phyloP scores from a whole-genome alignment of 2,888 invertebrate genomes.

The Phytoseiulus persimilis region DNA sequence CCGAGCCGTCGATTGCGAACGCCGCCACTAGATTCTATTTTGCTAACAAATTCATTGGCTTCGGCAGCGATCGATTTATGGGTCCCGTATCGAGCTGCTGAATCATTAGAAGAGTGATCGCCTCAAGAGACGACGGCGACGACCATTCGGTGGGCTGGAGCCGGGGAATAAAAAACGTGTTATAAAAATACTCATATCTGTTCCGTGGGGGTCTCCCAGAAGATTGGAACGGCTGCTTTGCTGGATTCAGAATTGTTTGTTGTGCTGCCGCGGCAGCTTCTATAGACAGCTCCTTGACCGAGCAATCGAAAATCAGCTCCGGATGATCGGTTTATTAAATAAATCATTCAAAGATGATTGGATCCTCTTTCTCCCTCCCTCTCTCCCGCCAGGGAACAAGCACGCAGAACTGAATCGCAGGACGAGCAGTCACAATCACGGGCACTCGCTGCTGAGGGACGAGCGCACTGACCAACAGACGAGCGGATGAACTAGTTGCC shows the following conservation, averaged over 20 bases:
- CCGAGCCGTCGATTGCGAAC: not conserved
- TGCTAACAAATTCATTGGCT: not conserved
- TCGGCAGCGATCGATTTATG: not conserved
- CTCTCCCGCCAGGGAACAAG: not conserved
- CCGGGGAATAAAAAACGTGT: not conserved
- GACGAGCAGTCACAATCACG: not conserved
- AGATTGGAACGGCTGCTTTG: not conserved
- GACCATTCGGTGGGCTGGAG: not conserved
- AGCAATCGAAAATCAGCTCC: not conserved
- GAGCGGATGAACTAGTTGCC: not conserved
- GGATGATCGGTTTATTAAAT: not conserved
- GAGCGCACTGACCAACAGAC: no score
- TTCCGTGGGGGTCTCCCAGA: not conserved
- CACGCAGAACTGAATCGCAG: not conserved
- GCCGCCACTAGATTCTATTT: not conserved
- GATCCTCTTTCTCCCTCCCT: not conserved
- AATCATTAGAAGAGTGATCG: not conserved
- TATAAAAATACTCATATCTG: not conserved
- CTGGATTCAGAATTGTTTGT: not conserved
- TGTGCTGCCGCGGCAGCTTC: not conserved
- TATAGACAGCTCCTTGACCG: conserved; percentile 5
- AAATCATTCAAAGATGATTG: not conserved
- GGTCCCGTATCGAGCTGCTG: not conserved
- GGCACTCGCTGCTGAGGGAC: not conserved
- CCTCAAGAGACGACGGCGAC: not conserved